Evolutionary conservation across 2,797 vertebrate species (phyloP), one percentile per base, ranked within the genome.

Genomic region (Gadopsis bispinosus): DNA sequence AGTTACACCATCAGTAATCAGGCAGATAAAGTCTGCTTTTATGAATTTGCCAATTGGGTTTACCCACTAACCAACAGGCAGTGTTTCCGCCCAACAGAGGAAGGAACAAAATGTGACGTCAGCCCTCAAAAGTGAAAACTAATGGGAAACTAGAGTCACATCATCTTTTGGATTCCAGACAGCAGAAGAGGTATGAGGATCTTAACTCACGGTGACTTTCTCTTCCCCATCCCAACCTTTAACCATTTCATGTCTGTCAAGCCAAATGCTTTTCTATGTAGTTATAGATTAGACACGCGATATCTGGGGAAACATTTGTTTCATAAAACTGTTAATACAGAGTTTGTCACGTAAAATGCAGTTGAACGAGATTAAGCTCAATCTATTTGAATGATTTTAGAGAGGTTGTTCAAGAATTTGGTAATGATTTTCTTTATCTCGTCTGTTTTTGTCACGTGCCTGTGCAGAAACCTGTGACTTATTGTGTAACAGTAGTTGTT

Each of bases 141-240:
- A 31, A 26, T 66, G 4, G 76, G 63, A 81, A 81, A 56, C 31
- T 12, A 29, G 6, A 12, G 26, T 71, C 85, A 76, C 19, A 77
- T 65, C 59, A 33, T 48, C 55, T 69, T 67, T 70, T 64, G 35
- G 73, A 54, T 58, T 48, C 22, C 61, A 77, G 50, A 43, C 43
- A 11, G 59, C 68, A 66, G 43, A 70, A 64, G 58, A 85, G 88
- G 91, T 91, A 84, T 3, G 73, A 31, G 1, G 3, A 75, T 26
- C 17, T 72, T n/a, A 4, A 71, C 14, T 75, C 35, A n/a, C 22
- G 13, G 11, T 29, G 5, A 43, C n/a, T 79, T 81, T 77, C 19
- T 87, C 33, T 68, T 73, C 7, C 16, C 69, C 11, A 2, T 47
- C 6, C 2, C 14, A 55, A 2, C 10, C 77, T 81, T 73, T 22